Evolutionary conservation across 2,113 vertebrate genomes (phyloP).

Genomic region (Choloepus hoffmanni): DNA sequence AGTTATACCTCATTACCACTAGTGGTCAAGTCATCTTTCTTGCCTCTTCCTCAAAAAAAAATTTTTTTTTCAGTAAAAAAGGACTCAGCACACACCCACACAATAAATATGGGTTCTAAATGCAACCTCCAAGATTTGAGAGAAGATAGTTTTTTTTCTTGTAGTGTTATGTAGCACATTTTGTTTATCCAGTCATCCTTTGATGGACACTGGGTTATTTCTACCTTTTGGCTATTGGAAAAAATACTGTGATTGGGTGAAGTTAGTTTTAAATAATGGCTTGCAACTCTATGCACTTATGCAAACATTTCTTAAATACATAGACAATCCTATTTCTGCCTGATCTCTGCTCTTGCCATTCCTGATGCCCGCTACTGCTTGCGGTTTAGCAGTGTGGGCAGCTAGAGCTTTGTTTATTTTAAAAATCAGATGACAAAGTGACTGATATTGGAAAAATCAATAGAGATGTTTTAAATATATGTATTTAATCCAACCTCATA

Average conservation of each 20-base stretch:
- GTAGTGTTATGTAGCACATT: too few species aligned
- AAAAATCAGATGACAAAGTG: neutral
- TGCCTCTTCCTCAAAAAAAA: neutral
- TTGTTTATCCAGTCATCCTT: too few species aligned
- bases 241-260: too few species aligned
- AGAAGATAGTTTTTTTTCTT: neutral
- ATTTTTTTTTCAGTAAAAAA: neutral
- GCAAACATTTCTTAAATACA: neutral
- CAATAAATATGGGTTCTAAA: neutral
- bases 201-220: too few species aligned
- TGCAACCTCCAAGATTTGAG: neutral
- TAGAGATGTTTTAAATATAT: neutral
- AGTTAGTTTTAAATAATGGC: neutral
- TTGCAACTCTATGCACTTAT: neutral
- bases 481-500: neutral
- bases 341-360: neutral
- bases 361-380: neutral
- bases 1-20: neutral
- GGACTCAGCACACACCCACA: neutral
- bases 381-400: neutral
- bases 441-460: neutral
- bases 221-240: too few species aligned
- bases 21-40: neutral
- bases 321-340: neutral
- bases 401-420: neutral